Conservation (phyloP, 2,113 vertebrate genomes). For the Gallinago undulata region DNA sequence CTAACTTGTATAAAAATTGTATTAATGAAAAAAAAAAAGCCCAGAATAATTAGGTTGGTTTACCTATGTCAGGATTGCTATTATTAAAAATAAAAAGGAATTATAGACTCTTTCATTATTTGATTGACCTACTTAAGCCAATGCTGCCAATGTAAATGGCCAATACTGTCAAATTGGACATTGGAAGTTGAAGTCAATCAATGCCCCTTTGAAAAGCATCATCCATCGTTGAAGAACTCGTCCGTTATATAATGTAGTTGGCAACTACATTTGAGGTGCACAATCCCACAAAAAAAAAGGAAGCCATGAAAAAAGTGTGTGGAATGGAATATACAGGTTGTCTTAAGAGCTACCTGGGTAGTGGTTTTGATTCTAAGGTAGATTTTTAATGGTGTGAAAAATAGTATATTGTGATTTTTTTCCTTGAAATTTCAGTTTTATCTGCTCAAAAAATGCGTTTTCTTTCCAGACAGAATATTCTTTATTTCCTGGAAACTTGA, state of each 20-base stretch:
- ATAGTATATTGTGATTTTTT: neutral
- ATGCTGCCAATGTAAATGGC: neutral
- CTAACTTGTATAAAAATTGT: neutral
- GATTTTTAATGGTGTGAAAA: neutral
- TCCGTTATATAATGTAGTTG: neutral
- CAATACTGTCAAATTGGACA: neutral
- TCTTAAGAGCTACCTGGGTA: neutral
- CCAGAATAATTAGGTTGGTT: neutral
- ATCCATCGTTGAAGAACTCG: neutral
- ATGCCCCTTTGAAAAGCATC: neutral
- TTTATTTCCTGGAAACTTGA: neutral
- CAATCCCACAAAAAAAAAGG: neutral
- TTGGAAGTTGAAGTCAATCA: neutral
- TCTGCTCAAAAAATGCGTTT: neutral
- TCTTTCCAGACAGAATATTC: neutral
- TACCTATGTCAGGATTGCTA: fast-evolving
- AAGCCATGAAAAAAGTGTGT: neutral
- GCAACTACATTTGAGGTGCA: neutral
- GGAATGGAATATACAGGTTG: neutral
- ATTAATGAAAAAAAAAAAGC: neutral
- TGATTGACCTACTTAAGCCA: neutral
- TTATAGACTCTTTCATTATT: neutral
- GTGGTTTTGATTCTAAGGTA: neutral
- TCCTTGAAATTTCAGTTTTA: neutral
- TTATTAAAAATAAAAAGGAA: neutral